Base-by-base conservation (phyloP, 2,113 vertebrate genomes). In the Clarias batrachus region DNA sequence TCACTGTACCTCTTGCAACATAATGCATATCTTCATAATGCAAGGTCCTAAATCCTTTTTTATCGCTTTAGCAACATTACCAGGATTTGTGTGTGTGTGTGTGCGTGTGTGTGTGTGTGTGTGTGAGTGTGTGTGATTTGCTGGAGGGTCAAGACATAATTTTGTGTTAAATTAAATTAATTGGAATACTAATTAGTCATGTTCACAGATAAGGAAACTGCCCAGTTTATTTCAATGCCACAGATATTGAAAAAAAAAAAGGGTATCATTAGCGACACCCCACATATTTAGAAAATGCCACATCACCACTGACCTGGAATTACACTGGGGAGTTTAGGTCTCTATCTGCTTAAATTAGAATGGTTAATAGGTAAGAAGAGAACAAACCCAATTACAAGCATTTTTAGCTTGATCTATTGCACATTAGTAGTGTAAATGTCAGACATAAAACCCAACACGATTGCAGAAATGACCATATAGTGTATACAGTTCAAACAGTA, bases 131-230 rank as follows among this genome's bases (percentile, higher is more conserved):
- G 41, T 41, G 83, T 81, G 68, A 62, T 65, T 76, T 83, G 89
- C 89, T 86, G 27, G 52, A 62, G 81, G 84, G 63, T 71, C 83
- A 68, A 70, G 86, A 59, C 81, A 57, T 81, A 85, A 89, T 77
- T 88, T 70, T 79, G 85, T 73, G 68, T 66, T 89, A 77, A 83
- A 80, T 89, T 89, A 73, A 88, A 90, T 89, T 87, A 90, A 77
- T 73, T 84, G 57, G 66, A 88, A 81, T 81, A 27, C n/a, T 86
- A 89, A 88, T 89, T 90, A 86, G 68, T 73, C 19, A 11, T 89
- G 80, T 89, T 86, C 74, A 33, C 57, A 83, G 83, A 87, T 85
- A 85, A 89, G 83, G 83, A 71, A 77, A 54, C 48, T 12, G 16
- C 65, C 80, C 77, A 62, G 81, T 82, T 76, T n/a, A n/a, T n/a